phyloP scores from a whole-genome alignment of 2,113 vertebrate genomes.

The Nothocercus julius region DNA sequence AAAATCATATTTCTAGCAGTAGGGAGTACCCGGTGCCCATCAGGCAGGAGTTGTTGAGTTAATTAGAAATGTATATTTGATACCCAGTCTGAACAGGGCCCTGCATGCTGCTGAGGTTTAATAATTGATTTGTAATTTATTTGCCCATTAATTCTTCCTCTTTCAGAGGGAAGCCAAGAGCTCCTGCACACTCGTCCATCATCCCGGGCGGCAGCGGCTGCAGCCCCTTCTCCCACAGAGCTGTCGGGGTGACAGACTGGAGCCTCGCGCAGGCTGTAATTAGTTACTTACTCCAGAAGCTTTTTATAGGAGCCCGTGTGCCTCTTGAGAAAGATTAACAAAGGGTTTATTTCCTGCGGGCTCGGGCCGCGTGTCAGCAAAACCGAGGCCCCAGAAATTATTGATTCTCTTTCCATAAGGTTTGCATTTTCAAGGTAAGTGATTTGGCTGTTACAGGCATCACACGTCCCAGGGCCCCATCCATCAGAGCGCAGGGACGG shows the following conservation, averaged over 20 bases:
- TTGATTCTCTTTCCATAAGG: conserved; percentile 54
- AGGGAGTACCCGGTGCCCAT: neutral
- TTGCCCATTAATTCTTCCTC: conserved; percentile 67
- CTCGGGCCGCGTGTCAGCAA: conserved; percentile 26
- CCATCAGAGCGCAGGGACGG: neutral
- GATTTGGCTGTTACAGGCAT: conserved; percentile 13
- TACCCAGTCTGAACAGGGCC: neutral
- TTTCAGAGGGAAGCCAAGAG: conserved; percentile 1
- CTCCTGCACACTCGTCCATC: conserved; percentile 24
- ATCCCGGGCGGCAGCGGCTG: neutral
- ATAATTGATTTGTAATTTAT: conserved; percentile 74
- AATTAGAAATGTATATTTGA: conserved; percentile 69
- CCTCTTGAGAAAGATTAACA: conserved; percentile 64
- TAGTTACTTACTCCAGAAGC: conserved; percentile 52
- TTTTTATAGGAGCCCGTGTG: conserved; percentile 21
- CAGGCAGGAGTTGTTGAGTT: conserved; percentile 28
- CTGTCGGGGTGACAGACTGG: conserved; percentile 61
- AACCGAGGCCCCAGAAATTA: conserved; percentile 44
- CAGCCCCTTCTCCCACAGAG: conserved; percentile 37
- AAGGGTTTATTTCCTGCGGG: conserved; percentile 28
- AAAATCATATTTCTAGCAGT: neutral
- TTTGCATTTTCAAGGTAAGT: conserved; percentile 63
- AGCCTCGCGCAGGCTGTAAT: conserved; percentile 48
- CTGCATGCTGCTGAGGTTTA: conserved; percentile 36
- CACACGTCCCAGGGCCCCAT: neutral